A percentile compares a stretch with the other conserved stretches of the same genome.
Evolutionary conservation across 2,888 invertebrate genomes (phyloP).

Genomic region (Augochlorella aurata): DNA sequence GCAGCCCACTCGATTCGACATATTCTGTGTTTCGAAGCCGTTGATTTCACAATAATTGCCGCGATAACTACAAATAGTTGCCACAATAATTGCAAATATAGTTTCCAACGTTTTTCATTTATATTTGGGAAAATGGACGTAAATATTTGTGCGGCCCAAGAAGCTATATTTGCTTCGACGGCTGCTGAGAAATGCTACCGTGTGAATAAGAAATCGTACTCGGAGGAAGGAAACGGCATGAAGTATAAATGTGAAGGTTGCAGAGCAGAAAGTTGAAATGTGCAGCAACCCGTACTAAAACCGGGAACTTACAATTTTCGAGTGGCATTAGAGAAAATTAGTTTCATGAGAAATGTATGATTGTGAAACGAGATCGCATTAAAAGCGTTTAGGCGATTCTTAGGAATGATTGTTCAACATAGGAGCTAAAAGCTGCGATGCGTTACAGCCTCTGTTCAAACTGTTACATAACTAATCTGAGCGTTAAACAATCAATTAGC

Average conservation of each 20-base stretch:
- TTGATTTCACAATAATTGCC: too few species aligned
- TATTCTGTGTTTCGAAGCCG: too few species aligned
- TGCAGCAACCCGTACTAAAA: not conserved
- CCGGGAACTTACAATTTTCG: not conserved
- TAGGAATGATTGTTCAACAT: not conserved
- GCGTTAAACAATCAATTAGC: not conserved
- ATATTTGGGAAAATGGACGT: not conserved
- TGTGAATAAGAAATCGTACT: constrained; percentile 13
- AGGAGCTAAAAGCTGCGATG: not conserved
- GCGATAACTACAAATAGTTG: too few species aligned
- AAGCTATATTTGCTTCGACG: not conserved
- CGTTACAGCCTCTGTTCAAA: not conserved
- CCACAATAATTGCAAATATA: not conserved
- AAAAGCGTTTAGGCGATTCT: not conserved
- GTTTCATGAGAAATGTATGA: not conserved
- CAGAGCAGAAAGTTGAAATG: constrained; percentile 2
- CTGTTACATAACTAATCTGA: not conserved
- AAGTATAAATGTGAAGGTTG: not conserved
- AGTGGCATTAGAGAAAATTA: not conserved
- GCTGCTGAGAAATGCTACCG: not conserved
- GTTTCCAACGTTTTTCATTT: not conserved
- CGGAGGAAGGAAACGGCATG: not conserved
- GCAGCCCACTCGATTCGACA: too few species aligned
- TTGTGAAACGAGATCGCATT: not conserved
- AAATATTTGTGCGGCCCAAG: not conserved